A percentile compares a stretch with the other conserved stretches of the same genome.
phyloP scores from a whole-genome alignment of 1,140 invertebrate species.

The Acromyrmex charruanus region DNA sequence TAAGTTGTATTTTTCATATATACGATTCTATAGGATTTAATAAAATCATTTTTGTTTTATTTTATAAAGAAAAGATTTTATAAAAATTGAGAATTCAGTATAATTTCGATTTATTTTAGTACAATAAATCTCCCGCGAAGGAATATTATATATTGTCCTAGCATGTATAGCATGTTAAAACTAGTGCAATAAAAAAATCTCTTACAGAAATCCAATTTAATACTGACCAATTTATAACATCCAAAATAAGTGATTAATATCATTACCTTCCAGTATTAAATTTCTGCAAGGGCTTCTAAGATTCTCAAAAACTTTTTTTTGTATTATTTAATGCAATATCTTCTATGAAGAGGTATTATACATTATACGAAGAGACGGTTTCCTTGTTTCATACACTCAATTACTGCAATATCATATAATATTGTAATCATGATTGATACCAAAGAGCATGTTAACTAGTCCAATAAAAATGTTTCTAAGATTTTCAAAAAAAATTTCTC shows the following conservation, averaged over 20 bases:
- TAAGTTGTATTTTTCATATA: too few relatives aligned
- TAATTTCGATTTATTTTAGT: not conserved
- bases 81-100: not conserved
- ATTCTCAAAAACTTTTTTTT: too few relatives aligned
- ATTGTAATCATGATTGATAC: slow-evolving; percentile 62
- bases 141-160: too few relatives aligned
- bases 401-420: slow-evolving; percentile 28
- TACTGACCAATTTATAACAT: too few relatives aligned
- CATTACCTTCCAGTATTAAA: too few relatives aligned
- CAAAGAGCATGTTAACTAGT: slow-evolving; percentile 72
- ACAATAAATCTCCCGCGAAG: too few relatives aligned
- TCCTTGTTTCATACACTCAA: slow-evolving; percentile 10
- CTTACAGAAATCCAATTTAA: too few relatives aligned
- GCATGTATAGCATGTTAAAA: too few relatives aligned
- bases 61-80: not conserved
- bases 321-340: not conserved
- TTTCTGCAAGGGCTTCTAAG: too few relatives aligned
- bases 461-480: slow-evolving; percentile 72
- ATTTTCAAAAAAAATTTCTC: slow-evolving; percentile 32
- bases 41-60: not conserved
- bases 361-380: not conserved
- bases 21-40: too few relatives aligned
- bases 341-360: not conserved
- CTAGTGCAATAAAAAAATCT: too few relatives aligned
- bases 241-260: too few relatives aligned